Evolutionary conservation across 2,113 vertebrate genomes (phyloP).

Genomic region (Rostratula benghalensis): DNA sequence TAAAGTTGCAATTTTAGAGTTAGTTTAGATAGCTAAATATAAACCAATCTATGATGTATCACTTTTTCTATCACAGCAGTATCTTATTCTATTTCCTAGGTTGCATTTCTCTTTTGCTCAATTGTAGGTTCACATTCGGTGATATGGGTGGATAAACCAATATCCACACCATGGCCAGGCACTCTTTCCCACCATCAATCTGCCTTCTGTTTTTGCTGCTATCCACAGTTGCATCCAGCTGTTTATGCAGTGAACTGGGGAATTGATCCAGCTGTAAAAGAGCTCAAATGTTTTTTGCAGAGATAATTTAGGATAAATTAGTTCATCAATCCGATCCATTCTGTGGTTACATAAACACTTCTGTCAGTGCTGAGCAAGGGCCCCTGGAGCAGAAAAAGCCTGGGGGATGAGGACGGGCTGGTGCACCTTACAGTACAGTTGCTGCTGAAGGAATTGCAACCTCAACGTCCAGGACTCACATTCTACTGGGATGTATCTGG

Average conservation of each 20-base stretch:
- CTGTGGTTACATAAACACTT: conserved; percentile 33
- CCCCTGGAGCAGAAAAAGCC: background rate
- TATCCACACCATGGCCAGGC: background rate
- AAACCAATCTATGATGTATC: background rate
- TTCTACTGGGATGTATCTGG: background rate
- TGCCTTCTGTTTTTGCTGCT: background rate
- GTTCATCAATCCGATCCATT: conserved; percentile 60
- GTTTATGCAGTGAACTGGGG: background rate
- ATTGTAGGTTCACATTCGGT: background rate
- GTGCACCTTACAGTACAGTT: background rate
- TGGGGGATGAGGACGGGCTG: background rate
- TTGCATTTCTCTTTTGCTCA: background rate
- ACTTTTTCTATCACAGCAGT: background rate
- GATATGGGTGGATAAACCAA: background rate
- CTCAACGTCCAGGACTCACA: rapidly evolving
- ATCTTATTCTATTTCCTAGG: background rate
- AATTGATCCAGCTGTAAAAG: conserved; percentile 41
- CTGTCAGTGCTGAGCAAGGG: background rate
- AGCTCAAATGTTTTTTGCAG: background rate
- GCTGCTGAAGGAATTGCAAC: background rate
- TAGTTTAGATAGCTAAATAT: background rate
- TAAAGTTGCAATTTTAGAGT: background rate
- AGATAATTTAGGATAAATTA: conserved; percentile 40
- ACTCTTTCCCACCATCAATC: background rate
- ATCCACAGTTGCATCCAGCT: background rate